These are phyloP conservation scores for Phallusia fumigata DNA, from an alignment of 23 tunicate species.

Conservation along the genomic window DNA sequence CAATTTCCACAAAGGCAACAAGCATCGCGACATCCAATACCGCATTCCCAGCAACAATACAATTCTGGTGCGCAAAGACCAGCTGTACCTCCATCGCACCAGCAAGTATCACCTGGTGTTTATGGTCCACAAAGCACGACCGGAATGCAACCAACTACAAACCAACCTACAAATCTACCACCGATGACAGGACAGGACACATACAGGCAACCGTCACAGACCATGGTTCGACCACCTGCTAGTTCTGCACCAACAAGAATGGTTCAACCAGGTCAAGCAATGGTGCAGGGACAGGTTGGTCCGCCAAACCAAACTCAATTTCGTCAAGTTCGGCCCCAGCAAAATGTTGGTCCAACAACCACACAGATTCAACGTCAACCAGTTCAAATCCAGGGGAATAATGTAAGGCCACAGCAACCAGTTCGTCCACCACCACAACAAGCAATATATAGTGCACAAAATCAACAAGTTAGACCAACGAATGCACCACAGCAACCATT, in stretches of 20 bases:
- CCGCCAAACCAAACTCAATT: too few relatives aligned
- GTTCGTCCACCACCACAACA: background rate
- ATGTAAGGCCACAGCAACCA: slow-evolving; percentile 14
- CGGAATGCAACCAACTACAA: background rate
- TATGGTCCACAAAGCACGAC: background rate
- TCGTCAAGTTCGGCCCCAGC: too few relatives aligned
- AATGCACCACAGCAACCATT: background rate
- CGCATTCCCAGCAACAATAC: background rate
- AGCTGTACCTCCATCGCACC: background rate
- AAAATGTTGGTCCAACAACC: too few relatives aligned
- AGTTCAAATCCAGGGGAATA: too few relatives aligned
- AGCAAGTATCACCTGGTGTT: background rate
- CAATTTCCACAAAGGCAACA: background rate
- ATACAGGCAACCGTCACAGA: background rate
- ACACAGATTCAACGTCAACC: too few relatives aligned
- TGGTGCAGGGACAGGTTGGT: too few relatives aligned
- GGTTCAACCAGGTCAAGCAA: background rate
- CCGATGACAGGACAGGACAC: background rate
- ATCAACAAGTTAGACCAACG: background rate
- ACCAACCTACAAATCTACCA: background rate
- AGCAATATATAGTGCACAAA: background rate
- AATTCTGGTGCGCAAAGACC: background rate
- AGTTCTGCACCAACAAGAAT: background rate
- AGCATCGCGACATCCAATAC: background rate
- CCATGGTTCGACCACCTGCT: background rate